Evolutionary conservation across 2,888 invertebrate genomes (phyloP).

Genomic region (Acrobasis consociella): DNA sequence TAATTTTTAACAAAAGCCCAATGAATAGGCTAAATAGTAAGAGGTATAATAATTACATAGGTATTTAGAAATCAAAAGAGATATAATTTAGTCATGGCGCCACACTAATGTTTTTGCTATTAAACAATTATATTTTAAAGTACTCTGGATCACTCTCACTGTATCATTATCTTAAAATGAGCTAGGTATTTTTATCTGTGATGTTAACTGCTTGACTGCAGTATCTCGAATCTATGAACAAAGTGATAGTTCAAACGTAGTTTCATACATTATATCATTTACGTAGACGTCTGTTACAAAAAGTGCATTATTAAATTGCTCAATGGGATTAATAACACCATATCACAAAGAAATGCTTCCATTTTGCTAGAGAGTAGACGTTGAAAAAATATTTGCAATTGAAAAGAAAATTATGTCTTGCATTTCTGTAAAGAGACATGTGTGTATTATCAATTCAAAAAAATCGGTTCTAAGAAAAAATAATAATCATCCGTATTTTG

Average conservation of each 20-base stretch:
- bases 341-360: constrained; percentile 57
- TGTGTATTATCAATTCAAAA: not conserved
- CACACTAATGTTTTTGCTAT: not conserved
- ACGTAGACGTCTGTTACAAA: constrained; percentile 10
- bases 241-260: constrained; percentile 9
- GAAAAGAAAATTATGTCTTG: constrained; percentile 3
- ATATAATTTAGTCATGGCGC: not conserved
- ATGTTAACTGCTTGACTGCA: constrained; percentile 20
- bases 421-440: not conserved
- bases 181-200: constrained; percentile 14
- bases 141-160: not conserved
- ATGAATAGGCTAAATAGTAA: not conserved
- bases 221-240: constrained; percentile 22
- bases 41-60: not conserved
- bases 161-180: not conserved
- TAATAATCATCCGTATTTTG: not conserved
- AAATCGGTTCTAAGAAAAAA: not conserved
- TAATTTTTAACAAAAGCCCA: not conserved
- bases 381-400: constrained; percentile 5
- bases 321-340: constrained; percentile 54
- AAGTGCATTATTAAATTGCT: constrained; percentile 44
- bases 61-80: not conserved
- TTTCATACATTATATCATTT: constrained; percentile 12
- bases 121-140: constrained; percentile 3
- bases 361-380: constrained; percentile 51